Evolutionary conservation across 1,140 invertebrate genomes (phyloP).

Genomic region (Halesus radiatus): DNA sequence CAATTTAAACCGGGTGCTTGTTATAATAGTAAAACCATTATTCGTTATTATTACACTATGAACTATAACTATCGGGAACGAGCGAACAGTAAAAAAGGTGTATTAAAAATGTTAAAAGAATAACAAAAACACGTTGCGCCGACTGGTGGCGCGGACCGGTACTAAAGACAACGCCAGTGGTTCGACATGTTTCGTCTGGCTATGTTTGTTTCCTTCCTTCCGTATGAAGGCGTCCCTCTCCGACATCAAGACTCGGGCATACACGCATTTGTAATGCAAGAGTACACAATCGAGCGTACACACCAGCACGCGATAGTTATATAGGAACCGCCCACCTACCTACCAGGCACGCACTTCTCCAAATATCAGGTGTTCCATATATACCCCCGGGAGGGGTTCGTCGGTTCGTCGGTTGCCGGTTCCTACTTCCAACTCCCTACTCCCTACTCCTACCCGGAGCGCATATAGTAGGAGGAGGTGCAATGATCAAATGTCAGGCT

Average conservation of each 20-base stretch:
- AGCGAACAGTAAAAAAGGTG: conserved; percentile 23
- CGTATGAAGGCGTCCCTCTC: conserved; percentile 41
- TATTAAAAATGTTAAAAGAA: conserved; percentile 48
- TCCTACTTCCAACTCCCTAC: no score
- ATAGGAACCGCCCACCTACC: not conserved
- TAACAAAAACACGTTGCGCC: conserved; percentile 55
- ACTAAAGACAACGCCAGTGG: conserved; percentile 50
- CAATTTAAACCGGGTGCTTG: not conserved
- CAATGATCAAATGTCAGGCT: conserved; percentile 31
- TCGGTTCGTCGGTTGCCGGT: no score
- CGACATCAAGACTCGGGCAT: not conserved
- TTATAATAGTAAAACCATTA: not conserved
- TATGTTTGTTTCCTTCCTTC: conserved; percentile 35
- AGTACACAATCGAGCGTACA: conserved; percentile 35
- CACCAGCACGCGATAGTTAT: conserved; percentile 13
- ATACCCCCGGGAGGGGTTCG: conserved; percentile 5
- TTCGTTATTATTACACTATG: conserved; percentile 6
- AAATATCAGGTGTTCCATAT: conserved; percentile 31
- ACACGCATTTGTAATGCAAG: conserved; percentile 45
- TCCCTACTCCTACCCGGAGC: conserved; percentile 5
- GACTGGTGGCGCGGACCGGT: conserved; percentile 53
- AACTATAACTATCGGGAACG: conserved; percentile 22
- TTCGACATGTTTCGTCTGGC: conserved; percentile 47
- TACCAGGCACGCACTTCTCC: conserved; percentile 16
- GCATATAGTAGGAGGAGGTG: conserved; percentile 20